These are phyloP conservation scores for Gortyna flavago DNA, from an alignment of 2,888 invertebrate genomes.

Conservation along the genomic window DNA sequence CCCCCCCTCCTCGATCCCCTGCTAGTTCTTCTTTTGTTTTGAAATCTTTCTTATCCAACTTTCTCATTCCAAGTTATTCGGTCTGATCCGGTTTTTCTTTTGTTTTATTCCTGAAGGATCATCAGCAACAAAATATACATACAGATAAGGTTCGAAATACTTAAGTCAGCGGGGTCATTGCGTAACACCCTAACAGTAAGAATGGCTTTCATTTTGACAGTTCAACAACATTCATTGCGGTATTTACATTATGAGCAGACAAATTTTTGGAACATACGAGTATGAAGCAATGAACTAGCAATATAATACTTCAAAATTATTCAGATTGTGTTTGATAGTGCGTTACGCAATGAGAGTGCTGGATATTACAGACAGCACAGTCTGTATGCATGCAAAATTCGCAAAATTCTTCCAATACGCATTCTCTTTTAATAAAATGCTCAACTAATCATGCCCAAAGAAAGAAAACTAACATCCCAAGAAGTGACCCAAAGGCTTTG, in stretches of 20 bases:
- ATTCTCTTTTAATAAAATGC: neutral
- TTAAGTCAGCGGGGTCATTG: neutral
- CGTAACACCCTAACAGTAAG: neutral
- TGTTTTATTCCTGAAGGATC: no score
- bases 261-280: neutral
- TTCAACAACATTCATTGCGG: neutral
- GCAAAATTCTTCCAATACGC: neutral
- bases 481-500: slow-evolving; percentile 29
- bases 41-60: no score
- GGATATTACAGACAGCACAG: no score
- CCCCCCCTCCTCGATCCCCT: no score
- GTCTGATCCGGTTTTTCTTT: no score
- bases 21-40: no score
- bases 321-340: no score
- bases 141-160: no score
- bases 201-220: neutral
- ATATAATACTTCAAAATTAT: neutral
- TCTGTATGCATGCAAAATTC: no score
- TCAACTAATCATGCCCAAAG: neutral
- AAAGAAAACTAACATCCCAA: neutral
- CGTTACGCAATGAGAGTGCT: no score
- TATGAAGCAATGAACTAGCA: neutral
- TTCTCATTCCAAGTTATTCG: no score
- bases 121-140: no score
- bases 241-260: neutral